Conservation (phyloP, 2,888 invertebrate species). For the Lapara coniferarum region DNA sequence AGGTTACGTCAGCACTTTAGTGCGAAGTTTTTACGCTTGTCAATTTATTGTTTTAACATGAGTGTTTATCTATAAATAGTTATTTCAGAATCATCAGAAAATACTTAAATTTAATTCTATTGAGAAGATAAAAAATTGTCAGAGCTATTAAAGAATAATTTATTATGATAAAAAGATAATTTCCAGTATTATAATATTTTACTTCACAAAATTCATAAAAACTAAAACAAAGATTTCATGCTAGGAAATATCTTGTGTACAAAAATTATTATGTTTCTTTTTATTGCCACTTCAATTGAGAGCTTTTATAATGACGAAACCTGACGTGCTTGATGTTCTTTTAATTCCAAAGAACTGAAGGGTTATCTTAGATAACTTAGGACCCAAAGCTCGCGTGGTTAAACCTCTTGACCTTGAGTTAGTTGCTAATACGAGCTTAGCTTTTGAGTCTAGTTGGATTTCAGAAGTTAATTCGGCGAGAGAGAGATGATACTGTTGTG, state of each 20-base stretch:
- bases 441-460: slow-evolving; percentile 15
- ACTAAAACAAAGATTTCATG: too few species aligned
- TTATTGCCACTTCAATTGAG: background rate
- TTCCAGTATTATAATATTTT: too few species aligned
- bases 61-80: background rate
- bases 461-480: background rate
- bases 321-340: background rate
- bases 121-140: background rate
- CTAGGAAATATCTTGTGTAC: too few species aligned
- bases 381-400: slow-evolving; percentile 1
- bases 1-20: too few species aligned
- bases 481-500: background rate
- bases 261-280: background rate
- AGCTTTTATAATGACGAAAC: background rate
- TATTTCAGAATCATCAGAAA: background rate
- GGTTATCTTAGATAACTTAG: slow-evolving; percentile 6
- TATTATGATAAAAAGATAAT: too few species aligned
- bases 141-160: background rate
- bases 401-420: slow-evolving; percentile 13
- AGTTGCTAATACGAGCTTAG: slow-evolving; percentile 14
- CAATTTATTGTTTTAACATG: background rate
- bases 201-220: too few species aligned
- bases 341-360: slow-evolving; percentile 8
- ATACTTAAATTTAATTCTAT: background rate
- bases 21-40: too few species aligned